Evolutionary conservation across 2,888 invertebrate species (phyloP).

Genomic region (Aleiodes testaceus): DNA sequence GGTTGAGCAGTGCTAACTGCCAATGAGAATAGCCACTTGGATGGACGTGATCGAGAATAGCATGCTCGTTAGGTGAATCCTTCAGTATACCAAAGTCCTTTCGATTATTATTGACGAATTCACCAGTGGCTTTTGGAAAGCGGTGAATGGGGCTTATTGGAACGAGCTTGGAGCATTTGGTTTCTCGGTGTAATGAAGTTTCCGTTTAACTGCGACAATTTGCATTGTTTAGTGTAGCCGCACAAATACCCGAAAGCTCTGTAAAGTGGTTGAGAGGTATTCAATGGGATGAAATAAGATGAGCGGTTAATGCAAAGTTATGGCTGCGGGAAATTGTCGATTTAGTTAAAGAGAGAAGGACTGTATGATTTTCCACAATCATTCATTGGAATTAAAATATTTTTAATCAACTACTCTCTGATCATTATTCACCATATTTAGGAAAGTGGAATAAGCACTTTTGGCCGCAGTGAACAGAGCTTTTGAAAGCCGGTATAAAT

Average conservation of each 20-base stretch:
- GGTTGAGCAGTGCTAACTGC: conserved; percentile 30
- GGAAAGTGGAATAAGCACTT: conserved; percentile 34
- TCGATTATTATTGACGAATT: conserved; percentile 26
- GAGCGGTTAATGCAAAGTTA: neutral
- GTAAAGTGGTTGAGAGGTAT: neutral
- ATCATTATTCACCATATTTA: conserved; percentile 42
- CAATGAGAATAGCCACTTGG: conserved; percentile 47
- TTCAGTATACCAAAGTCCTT: conserved; percentile 3
- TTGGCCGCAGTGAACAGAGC: conserved; percentile 10
- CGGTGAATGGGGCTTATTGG: conserved; percentile 1
- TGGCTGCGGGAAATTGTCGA: neutral
- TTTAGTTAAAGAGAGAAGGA: neutral
- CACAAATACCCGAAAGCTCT: conserved; percentile 3
- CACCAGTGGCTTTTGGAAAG: conserved; percentile 2
- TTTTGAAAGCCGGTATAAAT: conserved; percentile 37
- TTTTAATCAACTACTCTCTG: conserved; percentile 47
- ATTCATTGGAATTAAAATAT: conserved; percentile 40
- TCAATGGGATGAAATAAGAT: conserved; percentile 26
- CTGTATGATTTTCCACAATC: too few species aligned
- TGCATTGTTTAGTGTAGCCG: conserved; percentile 20
- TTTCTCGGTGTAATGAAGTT: conserved; percentile 9
- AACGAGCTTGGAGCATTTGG: neutral
- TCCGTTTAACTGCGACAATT: conserved; percentile 16
- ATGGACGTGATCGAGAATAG: conserved; percentile 47
- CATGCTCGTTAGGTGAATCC: conserved; percentile 50